Evolutionary conservation across 2,113 vertebrate species (phyloP).

Genomic region (Elgaria multicarinata): DNA sequence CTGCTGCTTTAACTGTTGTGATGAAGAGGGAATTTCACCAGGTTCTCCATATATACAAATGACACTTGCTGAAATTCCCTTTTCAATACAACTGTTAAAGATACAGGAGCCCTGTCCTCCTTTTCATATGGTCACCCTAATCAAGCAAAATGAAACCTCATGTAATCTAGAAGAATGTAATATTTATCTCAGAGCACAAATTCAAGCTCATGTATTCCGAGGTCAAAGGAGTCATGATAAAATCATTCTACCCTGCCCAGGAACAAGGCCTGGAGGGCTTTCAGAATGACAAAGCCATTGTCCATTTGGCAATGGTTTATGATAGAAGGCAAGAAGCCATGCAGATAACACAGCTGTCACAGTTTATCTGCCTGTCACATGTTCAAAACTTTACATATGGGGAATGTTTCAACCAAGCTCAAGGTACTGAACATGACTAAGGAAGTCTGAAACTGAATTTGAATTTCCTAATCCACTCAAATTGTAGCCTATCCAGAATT

Average conservation of each 20-base stretch:
- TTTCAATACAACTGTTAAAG: no score
- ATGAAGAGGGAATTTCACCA: no score
- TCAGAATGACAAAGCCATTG: not conserved
- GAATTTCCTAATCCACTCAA: not conserved
- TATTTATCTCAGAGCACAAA: not conserved
- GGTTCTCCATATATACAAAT: no score
- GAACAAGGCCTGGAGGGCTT: not conserved
- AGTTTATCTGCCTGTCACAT: not conserved
- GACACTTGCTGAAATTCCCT: no score
- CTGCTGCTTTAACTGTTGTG: no score
- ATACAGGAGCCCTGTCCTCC: no score
- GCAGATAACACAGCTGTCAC: not conserved
- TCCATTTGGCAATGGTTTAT: not conserved
- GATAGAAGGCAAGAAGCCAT: not conserved
- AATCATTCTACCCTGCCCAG: no score
- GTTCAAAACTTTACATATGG: not conserved
- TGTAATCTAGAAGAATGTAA: not conserved
- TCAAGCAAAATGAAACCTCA: not conserved
- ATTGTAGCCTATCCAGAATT: not conserved
- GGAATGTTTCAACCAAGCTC: not conserved
- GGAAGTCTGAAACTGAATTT: constrained; percentile 5
- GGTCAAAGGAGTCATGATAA: not conserved
- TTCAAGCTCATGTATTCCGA: not conserved
- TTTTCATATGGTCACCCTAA: no score
- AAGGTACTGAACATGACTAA: not conserved